Percentiles rank a stretch among this genome's conserved stretches.
Evolutionary conservation across 2,888 invertebrate genomes (phyloP).

Genomic region (Latheticus oryzae): DNA sequence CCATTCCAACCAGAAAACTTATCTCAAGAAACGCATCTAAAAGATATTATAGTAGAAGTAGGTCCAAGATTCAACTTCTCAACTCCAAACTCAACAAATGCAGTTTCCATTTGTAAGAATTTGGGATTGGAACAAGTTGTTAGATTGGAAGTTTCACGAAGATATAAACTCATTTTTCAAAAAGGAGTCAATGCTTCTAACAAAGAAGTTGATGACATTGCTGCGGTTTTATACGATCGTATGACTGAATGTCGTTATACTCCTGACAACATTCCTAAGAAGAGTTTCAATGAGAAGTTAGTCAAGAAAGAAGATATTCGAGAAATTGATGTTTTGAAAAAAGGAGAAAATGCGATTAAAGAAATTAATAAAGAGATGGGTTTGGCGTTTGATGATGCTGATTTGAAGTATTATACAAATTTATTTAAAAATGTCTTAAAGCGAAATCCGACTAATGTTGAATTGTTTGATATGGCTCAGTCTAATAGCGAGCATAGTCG

Average conservation of each 20-base stretch:
- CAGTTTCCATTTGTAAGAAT: conserved; percentile 92
- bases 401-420: conserved; percentile 89
- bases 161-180: conserved; percentile 76
- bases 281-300: conserved; percentile 76
- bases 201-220: conserved; percentile 67
- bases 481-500: conserved; percentile 98
- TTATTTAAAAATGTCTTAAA: conserved; percentile 85
- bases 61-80: conserved; percentile 95
- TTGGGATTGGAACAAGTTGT: conserved; percentile 80
- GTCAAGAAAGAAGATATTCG: conserved; percentile 79
- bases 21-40: conserved; percentile 68
- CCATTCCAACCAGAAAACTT: conserved; percentile 74
- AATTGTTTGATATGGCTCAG: conserved; percentile 97
- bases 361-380: conserved; percentile 74
- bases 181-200: conserved; percentile 62
- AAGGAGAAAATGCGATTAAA: conserved; percentile 84
- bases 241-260: conserved; percentile 94
- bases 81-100: conserved; percentile 95
- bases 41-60: conserved; percentile 79
- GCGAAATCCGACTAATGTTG: conserved; percentile 96
- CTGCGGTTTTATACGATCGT: conserved; percentile 81
- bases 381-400: conserved; percentile 93
- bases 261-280: conserved; percentile 71
- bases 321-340: conserved; percentile 83
- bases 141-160: conserved; percentile 84